Percentiles rank a stretch among this genome's conserved stretches.
These are phyloP conservation scores for Nannospalax galili DNA, from an alignment of 2,113 vertebrate genomes.

Conservation along the genomic window DNA sequence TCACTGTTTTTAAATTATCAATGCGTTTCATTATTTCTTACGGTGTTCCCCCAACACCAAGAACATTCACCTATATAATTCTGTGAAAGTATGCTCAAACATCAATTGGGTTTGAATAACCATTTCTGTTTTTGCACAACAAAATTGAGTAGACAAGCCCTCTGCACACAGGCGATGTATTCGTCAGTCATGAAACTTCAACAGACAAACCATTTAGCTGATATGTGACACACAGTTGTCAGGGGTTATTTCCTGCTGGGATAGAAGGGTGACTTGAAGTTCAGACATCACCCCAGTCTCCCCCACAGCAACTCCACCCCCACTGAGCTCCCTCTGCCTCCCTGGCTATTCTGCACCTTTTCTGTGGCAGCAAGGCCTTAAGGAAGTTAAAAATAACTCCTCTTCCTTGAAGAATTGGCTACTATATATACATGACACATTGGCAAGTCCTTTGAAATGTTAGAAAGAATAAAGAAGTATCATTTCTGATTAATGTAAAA, in stretches of 20 bases:
- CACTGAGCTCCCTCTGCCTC: not conserved
- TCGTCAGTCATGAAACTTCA: not conserved
- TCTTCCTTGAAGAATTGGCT: not conserved
- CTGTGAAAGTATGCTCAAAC: constrained; percentile 8
- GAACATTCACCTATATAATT: not conserved
- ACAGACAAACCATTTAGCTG: not conserved
- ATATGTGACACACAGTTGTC: not conserved
- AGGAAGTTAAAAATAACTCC: not conserved
- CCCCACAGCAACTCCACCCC: not conserved
- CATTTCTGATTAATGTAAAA: not conserved
- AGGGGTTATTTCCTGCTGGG: not conserved
- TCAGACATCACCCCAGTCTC: not conserved
- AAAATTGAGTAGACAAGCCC: not conserved
- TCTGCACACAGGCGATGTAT: not conserved
- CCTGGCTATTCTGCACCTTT: not conserved
- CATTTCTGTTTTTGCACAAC: constrained; percentile 11
- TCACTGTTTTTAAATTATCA: not conserved
- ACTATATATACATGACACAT: not conserved
- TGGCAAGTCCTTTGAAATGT: not conserved
- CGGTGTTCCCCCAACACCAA: not conserved
- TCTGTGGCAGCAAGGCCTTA: not conserved
- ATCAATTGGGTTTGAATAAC: not conserved
- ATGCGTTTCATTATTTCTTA: not conserved
- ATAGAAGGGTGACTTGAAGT: not conserved
- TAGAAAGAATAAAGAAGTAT: constrained; percentile 3